Conservation (phyloP, 30 jellyfish, hydroid and myxozoan genomes). For the Hydra vulgaris region DNA sequence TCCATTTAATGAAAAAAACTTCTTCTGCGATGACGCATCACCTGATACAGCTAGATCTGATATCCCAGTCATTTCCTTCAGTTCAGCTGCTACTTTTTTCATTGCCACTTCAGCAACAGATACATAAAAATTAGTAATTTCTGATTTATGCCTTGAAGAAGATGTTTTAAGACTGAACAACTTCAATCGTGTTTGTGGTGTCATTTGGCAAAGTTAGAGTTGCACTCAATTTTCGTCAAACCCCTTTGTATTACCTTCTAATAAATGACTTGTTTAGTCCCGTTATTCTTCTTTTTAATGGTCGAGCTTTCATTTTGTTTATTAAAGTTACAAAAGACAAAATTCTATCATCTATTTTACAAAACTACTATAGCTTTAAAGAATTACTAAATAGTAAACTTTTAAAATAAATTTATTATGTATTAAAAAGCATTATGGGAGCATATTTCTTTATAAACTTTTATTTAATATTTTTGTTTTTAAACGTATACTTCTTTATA, state of each 20-base stretch:
- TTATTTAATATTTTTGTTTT: no score
- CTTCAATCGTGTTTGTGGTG: neutral
- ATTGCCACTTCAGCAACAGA: neutral
- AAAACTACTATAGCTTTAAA: neutral
- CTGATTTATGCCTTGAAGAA: slow-evolving; percentile 1
- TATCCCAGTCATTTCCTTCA: slow-evolving; percentile 7
- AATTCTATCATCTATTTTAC: neutral
- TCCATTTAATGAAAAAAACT: neutral
- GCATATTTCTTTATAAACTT: no score
- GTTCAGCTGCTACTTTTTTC: no score
- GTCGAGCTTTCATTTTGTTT: slow-evolving; percentile 1
- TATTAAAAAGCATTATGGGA: neutral
- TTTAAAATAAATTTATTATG: no score
- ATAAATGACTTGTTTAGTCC: slow-evolving; percentile 4
- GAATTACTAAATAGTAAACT: neutral
- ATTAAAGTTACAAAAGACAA: neutral
- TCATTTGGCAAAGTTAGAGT: neutral
- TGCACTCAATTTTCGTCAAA: neutral
- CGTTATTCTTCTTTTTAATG: slow-evolving; percentile 1
- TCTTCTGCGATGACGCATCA: no score
- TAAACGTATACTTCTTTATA: no score
- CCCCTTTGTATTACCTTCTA: neutral
- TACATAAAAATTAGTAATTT: neutral
- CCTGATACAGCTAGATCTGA: neutral
- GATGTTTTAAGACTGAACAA: neutral